A percentile compares a stretch with the other conserved stretches of the same genome.
Conservation (phyloP, 1,140 invertebrate genomes). For the Meteorus sp. region DNA sequence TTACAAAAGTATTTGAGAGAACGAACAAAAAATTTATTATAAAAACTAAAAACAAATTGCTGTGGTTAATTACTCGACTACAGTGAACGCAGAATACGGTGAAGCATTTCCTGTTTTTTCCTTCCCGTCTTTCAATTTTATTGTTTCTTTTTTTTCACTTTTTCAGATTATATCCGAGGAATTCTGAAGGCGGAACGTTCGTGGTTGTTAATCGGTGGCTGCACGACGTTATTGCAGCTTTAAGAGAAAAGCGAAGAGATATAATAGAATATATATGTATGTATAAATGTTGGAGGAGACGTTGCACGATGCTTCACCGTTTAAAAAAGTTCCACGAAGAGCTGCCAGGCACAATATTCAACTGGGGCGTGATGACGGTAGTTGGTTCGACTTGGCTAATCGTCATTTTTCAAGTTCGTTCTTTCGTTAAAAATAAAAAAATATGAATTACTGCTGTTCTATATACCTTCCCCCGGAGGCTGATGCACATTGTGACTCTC, state of each 20-base stretch:
- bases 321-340: slow-evolving; percentile 40
- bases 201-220: slow-evolving; percentile 29
- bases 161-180: not conserved
- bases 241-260: slow-evolving; percentile 15
- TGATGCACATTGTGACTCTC: too few species aligned
- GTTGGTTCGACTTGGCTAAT: slow-evolving; percentile 37
- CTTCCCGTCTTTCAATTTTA: too few species aligned
- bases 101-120: too few species aligned
- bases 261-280: not conserved
- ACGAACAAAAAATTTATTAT: too few species aligned
- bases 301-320: slow-evolving; percentile 30
- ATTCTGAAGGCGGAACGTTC: slow-evolving; percentile 21
- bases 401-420: slow-evolving; percentile 27
- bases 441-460: too few species aligned
- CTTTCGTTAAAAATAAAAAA: too few species aligned
- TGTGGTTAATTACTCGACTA: slow-evolving; percentile 22
- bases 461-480: too few species aligned
- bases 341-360: slow-evolving; percentile 35
- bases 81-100: not conserved
- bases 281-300: too few species aligned
- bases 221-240: slow-evolving; percentile 26
- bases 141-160: too few species aligned
- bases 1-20: too few species aligned
- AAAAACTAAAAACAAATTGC: slow-evolving; percentile 7
- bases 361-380: slow-evolving; percentile 38